phyloP scores from a whole-genome alignment of 2,888 invertebrate species.

The Lithophane leautieri region DNA sequence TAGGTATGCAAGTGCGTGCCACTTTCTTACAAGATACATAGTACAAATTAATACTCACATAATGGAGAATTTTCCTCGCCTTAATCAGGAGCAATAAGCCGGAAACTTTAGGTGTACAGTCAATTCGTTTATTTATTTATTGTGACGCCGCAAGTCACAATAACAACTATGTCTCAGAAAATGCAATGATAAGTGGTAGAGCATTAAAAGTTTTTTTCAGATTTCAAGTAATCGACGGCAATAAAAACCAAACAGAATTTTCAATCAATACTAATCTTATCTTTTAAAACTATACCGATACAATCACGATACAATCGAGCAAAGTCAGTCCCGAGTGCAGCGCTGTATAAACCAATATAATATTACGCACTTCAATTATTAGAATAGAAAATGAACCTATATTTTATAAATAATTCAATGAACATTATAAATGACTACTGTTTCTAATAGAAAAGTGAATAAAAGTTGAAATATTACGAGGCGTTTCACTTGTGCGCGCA shows the following conservation, averaged over 20 bases:
- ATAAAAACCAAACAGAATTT: slow-evolving; percentile 61
- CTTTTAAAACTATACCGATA: slow-evolving; percentile 62
- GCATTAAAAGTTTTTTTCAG: slow-evolving; percentile 29
- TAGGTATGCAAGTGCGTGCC: slow-evolving; percentile 28
- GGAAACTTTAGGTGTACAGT: slow-evolving; percentile 38
- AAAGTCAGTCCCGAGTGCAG: slow-evolving; percentile 48
- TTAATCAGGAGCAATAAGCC: slow-evolving; percentile 40
- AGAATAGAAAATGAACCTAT: slow-evolving; percentile 3
- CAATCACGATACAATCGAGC: slow-evolving; percentile 56
- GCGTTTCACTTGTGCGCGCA: slow-evolving; percentile 76
- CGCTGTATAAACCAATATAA: slow-evolving; percentile 40
- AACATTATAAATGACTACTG: slow-evolving; percentile 28
- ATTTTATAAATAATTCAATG: slow-evolving; percentile 20
- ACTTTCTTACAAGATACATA: slow-evolving; percentile 23
- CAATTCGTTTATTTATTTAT: slow-evolving; percentile 58
- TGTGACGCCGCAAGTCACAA: slow-evolving; percentile 59
- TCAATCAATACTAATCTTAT: slow-evolving; percentile 73
- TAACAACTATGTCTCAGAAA: slow-evolving; percentile 51
- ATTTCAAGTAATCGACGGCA: slow-evolving; percentile 40
- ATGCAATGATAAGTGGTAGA: slow-evolving; percentile 38
- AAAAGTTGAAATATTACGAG: slow-evolving; percentile 61
- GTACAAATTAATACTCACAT: slow-evolving; percentile 61
- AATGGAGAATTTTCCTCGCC: slow-evolving; percentile 42
- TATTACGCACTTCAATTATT: slow-evolving; percentile 49
- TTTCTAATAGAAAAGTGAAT: slow-evolving; percentile 45